A percentile compares a stretch with the other conserved stretches of the same genome.
Conservation (phyloP, 2,797 vertebrate species). For the Potorous gilbertii region DNA sequence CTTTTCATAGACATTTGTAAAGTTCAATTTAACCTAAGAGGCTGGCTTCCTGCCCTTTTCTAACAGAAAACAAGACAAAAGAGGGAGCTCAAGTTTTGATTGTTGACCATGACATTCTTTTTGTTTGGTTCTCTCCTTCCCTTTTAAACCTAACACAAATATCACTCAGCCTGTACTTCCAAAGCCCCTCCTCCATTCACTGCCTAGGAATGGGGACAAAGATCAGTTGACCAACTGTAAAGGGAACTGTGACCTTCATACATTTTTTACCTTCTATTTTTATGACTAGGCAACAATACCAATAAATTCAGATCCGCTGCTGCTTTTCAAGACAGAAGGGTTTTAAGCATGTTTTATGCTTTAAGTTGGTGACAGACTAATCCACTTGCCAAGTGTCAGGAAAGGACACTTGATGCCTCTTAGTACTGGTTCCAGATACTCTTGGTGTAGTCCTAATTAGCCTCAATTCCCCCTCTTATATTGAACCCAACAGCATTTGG, state of each 20-base stretch:
- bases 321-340: constrained; percentile 60
- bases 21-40: not conserved
- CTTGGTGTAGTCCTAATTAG: constrained; percentile 59
- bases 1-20: not conserved
- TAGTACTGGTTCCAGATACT: constrained; percentile 61
- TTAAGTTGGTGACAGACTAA: constrained; percentile 56
- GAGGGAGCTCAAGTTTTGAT: not conserved
- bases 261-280: constrained; percentile 59
- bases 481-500: constrained; percentile 7
- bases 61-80: not conserved
- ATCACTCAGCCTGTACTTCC: constrained; percentile 4
- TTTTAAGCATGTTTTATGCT: constrained; percentile 72
- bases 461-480: constrained; percentile 36
- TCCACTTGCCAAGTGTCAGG: not conserved
- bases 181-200: constrained; percentile 45
- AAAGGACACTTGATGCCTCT: constrained; percentile 49
- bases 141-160: constrained; percentile 34
- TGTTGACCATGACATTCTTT: not conserved
- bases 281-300: constrained; percentile 62
- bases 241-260: constrained; percentile 70
- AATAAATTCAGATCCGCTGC: constrained; percentile 73
- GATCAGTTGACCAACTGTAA: constrained; percentile 62
- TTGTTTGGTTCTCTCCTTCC: not conserved
- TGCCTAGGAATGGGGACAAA: constrained; percentile 20
- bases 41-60: not conserved